Conservation (phyloP, 2,888 invertebrate species). For the Blastobasis adustella region DNA sequence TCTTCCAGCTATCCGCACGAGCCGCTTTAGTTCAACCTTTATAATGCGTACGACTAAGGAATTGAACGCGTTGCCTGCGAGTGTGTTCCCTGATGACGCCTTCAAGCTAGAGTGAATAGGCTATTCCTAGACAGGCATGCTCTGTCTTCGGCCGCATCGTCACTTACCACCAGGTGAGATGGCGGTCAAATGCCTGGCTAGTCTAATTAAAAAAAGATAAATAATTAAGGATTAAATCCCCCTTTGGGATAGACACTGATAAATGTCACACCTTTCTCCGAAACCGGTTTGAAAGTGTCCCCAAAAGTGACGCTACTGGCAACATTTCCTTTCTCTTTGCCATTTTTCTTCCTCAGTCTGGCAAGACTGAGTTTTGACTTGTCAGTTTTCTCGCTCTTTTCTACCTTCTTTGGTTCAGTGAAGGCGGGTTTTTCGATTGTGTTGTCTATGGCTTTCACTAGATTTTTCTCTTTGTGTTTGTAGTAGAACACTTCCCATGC, state of each 20-base stretch:
- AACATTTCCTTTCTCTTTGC: constrained; percentile 17
- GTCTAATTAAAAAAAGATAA: too few relatives aligned
- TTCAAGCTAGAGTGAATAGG: too few relatives aligned
- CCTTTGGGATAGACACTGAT: constrained; percentile 58
- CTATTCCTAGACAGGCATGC: too few relatives aligned
- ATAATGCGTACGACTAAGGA: too few relatives aligned
- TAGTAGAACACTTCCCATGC: constrained; percentile 89
- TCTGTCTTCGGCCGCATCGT: too few relatives aligned
- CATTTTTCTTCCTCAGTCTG: constrained; percentile 27
- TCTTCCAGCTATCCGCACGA: too few relatives aligned
- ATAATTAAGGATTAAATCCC: constrained; percentile 38
- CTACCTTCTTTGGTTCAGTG: constrained; percentile 25
- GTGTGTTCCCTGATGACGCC: too few relatives aligned
- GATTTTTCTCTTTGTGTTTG: constrained; percentile 68
- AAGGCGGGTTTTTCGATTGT: constrained; percentile 32
- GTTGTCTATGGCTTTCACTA: constrained; percentile 28
- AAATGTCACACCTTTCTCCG: constrained; percentile 44
- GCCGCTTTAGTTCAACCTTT: too few relatives aligned
- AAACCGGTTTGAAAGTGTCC: constrained; percentile 55
- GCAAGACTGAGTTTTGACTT: constrained; percentile 13
- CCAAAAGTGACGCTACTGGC: constrained; percentile 57
- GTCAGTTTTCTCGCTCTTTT: constrained; percentile 17
- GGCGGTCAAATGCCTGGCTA: too few relatives aligned
- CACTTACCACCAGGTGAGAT: too few relatives aligned
- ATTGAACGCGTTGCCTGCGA: too few relatives aligned